Percentiles rank a stretch among this genome's conserved stretches.
phyloP scores from a whole-genome alignment of 2,888 invertebrate genomes.

The Ornithoptera alexandrae region DNA sequence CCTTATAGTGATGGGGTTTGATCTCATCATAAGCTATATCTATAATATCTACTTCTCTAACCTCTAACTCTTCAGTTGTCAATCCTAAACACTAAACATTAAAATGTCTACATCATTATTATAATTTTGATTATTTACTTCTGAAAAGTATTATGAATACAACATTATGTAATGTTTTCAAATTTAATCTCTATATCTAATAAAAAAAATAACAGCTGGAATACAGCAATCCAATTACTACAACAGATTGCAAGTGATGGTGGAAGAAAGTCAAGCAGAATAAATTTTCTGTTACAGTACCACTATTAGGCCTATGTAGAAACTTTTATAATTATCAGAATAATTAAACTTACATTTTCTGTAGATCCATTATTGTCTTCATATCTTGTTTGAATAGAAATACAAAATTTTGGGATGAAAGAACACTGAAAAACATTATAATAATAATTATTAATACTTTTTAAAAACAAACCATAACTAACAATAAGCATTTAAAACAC shows the following conservation, averaged over 20 bases:
- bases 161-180: too few species aligned
- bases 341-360: slow-evolving; percentile 86
- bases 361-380: slow-evolving; percentile 93
- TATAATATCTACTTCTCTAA: slow-evolving; percentile 87
- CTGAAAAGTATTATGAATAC: too few species aligned
- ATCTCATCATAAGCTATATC: slow-evolving; percentile 95
- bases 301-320: not conserved
- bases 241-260: too few species aligned
- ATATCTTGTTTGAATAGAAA: slow-evolving; percentile 92
- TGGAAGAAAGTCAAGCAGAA: too few species aligned
- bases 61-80: slow-evolving; percentile 85
- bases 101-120: not conserved
- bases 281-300: not conserved
- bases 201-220: too few species aligned
- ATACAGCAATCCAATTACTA: too few species aligned
- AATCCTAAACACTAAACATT: slow-evolving; percentile 85
- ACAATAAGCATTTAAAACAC: slow-evolving; percentile 47
- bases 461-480: not conserved
- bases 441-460: not conserved
- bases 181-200: too few species aligned
- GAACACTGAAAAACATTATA: slow-evolving; percentile 86
- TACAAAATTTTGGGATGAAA: slow-evolving; percentile 91
- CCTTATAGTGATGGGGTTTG: slow-evolving; percentile 92
- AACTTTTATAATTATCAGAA: too few species aligned
- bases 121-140: too few species aligned